phyloP scores from a whole-genome alignment of 2,113 vertebrate species.

The Podarcis muralis region DNA sequence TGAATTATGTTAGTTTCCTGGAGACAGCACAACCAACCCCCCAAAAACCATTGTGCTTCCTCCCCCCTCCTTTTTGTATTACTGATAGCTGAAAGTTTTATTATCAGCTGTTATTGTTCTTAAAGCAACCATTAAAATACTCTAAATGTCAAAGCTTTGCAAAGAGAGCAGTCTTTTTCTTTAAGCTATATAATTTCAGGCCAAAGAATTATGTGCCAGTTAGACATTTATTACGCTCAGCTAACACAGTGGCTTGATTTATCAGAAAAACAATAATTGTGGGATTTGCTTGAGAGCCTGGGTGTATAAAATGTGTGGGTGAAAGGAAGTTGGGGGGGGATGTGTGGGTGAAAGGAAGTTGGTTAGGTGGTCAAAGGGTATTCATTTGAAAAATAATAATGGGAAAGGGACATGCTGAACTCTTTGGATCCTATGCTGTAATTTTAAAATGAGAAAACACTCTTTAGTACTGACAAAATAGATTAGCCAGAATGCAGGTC shows the following conservation, averaged over 20 bases:
- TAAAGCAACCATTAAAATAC: slow-evolving; percentile 31
- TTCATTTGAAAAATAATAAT: background rate
- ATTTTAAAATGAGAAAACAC: background rate
- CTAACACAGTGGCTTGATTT: slow-evolving; percentile 41
- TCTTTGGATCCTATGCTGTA: background rate
- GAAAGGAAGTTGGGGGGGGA: background rate
- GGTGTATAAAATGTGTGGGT: background rate
- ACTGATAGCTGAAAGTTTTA: background rate
- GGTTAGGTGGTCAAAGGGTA: background rate
- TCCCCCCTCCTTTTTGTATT: slow-evolving; percentile 10
- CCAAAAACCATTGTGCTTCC: background rate
- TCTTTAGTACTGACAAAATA: background rate
- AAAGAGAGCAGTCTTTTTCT: slow-evolving; percentile 20
- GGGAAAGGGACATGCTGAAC: background rate
- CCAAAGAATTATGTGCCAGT: slow-evolving; percentile 17
- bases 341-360: background rate
- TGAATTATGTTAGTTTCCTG: background rate
- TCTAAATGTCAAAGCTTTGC: slow-evolving; percentile 27
- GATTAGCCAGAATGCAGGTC: background rate
- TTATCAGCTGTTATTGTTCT: slow-evolving; percentile 35
- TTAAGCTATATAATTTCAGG: slow-evolving; percentile 11
- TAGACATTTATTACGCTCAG: slow-evolving; percentile 19
- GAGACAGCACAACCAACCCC: background rate
- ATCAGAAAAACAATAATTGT: slow-evolving; percentile 31
- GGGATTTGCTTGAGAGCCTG: slow-evolving; percentile 20